phyloP scores from a whole-genome alignment of 2,797 vertebrate species.

The Gambusia yucatana region DNA sequence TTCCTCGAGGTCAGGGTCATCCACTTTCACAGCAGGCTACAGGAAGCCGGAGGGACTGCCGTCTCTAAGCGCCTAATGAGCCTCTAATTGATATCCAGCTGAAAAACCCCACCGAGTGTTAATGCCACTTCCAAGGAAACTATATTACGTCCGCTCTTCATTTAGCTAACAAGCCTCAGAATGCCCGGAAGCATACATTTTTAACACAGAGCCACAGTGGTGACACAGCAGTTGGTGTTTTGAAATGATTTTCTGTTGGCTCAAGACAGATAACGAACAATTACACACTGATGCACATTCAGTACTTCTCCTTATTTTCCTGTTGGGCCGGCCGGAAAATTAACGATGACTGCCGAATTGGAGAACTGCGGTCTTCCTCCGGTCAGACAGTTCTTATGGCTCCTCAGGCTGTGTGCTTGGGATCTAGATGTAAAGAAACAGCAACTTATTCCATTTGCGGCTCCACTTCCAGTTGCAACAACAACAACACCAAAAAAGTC shows the following conservation, averaged over 20 bases:
- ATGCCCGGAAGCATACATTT: conserved; percentile 57
- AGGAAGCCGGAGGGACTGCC: conserved; percentile 61
- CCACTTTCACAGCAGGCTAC: conserved; percentile 57
- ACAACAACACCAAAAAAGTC: conserved; percentile 8
- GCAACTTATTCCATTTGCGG: conserved; percentile 16
- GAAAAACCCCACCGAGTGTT: conserved; percentile 62
- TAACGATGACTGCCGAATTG: not conserved
- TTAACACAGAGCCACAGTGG: conserved; percentile 41
- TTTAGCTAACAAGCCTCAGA: conserved; percentile 48
- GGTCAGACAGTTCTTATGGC: not conserved
- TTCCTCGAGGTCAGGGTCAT: conserved; percentile 66
- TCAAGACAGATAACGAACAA: conserved; percentile 6
- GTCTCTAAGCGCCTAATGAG: conserved; percentile 69
- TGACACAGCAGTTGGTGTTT: conserved; percentile 24
- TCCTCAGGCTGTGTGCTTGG: conserved; percentile 7
- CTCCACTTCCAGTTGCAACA: conserved; percentile 10
- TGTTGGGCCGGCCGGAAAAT: conserved; percentile 1
- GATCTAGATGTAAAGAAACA: conserved; percentile 10
- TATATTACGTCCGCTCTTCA: conserved; percentile 42
- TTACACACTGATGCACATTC: conserved; percentile 6
- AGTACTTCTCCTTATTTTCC: not conserved
- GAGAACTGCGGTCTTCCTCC: not conserved
- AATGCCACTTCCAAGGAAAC: conserved; percentile 58
- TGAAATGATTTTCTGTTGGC: conserved; percentile 19
- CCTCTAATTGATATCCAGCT: conserved; percentile 79